A percentile compares a stretch with the other conserved stretches of the same genome.
These are phyloP conservation scores for Pitangus sulphuratus DNA, from an alignment of 2,797 vertebrate species.

Conservation along the genomic window DNA sequence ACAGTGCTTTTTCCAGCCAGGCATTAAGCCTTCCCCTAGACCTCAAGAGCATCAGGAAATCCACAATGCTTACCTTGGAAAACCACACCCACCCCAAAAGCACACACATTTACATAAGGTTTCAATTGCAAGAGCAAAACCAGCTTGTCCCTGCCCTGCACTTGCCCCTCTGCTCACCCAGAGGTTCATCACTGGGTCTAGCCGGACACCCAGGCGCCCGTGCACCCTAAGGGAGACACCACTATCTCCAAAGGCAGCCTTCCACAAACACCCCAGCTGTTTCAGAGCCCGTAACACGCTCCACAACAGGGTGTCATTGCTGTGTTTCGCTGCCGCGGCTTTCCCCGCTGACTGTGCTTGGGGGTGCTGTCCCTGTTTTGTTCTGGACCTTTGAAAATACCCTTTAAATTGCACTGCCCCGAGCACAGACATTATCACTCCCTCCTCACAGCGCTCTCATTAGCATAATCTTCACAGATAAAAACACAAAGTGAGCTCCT, in stretches of 20 bases:
- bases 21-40: background rate
- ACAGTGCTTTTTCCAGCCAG: background rate
- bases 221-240: fast-evolving
- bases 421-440: background rate
- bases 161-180: background rate
- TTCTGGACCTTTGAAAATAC: background rate
- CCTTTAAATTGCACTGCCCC: background rate
- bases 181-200: fast-evolving
- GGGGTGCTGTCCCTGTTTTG: background rate
- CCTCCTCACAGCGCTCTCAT: background rate
- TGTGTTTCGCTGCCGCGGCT: background rate
- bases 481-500: background rate
- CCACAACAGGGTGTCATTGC: background rate
- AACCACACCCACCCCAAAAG: background rate
- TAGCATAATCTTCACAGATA: background rate
- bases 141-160: background rate
- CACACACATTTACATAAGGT: fast-evolving
- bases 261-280: background rate
- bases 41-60: background rate
- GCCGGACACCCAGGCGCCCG: fast-evolving
- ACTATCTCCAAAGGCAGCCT: fast-evolving
- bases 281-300: background rate
- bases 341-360: background rate
- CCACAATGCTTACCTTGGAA: background rate
- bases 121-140: background rate